These are phyloP conservation scores for Polyploca ridens DNA, from an alignment of 2,888 invertebrate species.

Conservation along the genomic window DNA sequence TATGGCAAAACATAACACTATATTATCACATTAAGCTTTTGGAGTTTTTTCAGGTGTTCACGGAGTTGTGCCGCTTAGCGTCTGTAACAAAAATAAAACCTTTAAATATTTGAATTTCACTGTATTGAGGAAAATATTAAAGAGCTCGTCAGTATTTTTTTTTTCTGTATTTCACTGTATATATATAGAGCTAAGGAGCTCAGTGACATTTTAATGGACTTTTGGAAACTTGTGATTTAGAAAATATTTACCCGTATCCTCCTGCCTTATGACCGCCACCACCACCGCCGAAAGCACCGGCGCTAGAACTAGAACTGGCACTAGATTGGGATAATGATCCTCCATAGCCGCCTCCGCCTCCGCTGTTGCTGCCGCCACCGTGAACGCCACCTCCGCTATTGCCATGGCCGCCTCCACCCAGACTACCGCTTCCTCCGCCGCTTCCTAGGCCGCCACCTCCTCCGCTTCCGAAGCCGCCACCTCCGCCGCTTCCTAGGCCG, in stretches of 20 bases:
- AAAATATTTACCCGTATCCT: constrained; percentile 53
- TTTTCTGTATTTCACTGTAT: too few relatives aligned
- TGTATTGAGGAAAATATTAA: not conserved
- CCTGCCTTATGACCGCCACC: constrained; percentile 42
- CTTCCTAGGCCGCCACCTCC: constrained; percentile 28
- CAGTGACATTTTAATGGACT: too few relatives aligned
- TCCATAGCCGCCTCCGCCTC: constrained; percentile 15
- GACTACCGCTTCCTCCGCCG: constrained; percentile 20
- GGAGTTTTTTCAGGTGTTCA: constrained; percentile 25
- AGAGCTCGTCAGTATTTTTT: too few relatives aligned
- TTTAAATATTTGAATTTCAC: not conserved
- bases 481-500: constrained; percentile 39
- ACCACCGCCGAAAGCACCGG: constrained; percentile 27
- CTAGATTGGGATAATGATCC: constrained; percentile 19
- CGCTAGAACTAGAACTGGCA: constrained; percentile 34
- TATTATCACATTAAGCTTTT: constrained; percentile 64
- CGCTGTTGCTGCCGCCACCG: constrained; percentile 19
- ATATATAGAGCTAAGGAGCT: too few relatives aligned
- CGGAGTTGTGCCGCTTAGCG: constrained; percentile 35
- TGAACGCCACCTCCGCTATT: constrained; percentile 18
- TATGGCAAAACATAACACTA: constrained; percentile 45
- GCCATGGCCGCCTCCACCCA: constrained; percentile 17
- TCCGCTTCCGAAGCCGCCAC: constrained; percentile 33
- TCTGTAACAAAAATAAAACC: constrained; percentile 50
- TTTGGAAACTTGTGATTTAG: not conserved